phyloP scores from a whole-genome alignment of 2,797 vertebrate genomes.

The Knipowitschia caucasica region DNA sequence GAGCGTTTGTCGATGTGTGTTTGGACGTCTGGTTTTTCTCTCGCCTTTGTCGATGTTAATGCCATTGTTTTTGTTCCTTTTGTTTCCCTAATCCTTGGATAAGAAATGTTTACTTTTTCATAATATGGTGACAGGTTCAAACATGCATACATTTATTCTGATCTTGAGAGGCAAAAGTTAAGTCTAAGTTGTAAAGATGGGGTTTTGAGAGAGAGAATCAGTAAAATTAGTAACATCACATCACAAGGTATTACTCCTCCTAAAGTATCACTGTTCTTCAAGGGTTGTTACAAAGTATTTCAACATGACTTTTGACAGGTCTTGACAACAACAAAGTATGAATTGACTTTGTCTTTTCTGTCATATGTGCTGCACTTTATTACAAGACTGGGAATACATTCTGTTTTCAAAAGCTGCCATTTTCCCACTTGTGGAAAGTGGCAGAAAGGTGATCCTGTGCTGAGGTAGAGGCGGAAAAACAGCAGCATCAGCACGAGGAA shows the following conservation, averaged over 20 bases:
- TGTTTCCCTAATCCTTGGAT: slow-evolving; percentile 5
- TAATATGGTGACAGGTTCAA: neutral
- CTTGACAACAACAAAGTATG: slow-evolving; percentile 42
- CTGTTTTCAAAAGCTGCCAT: slow-evolving; percentile 3
- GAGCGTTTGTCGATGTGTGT: slow-evolving; percentile 10
- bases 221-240: too few species aligned
- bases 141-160: neutral
- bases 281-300: neutral
- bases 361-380: slow-evolving; percentile 13
- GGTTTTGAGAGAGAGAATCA: neutral
- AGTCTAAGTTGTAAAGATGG: neutral
- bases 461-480: slow-evolving; percentile 29
- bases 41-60: slow-evolving; percentile 24
- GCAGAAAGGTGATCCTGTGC: slow-evolving; percentile 9
- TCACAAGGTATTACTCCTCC: too few species aligned
- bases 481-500: slow-evolving; percentile 39
- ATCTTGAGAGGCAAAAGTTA: neutral
- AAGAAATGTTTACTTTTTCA: slow-evolving; percentile 5
- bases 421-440: slow-evolving; percentile 12
- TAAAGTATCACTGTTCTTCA: slow-evolving; percentile 4
- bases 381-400: slow-evolving; percentile 2
- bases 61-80: neutral
- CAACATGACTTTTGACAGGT: slow-evolving; percentile 21
- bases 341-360: slow-evolving; percentile 33
- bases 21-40: slow-evolving; percentile 2